A percentile compares a stretch with the other conserved stretches of the same genome.
Conservation (phyloP, 2,113 vertebrate genomes). For the Mirza zaza region DNA sequence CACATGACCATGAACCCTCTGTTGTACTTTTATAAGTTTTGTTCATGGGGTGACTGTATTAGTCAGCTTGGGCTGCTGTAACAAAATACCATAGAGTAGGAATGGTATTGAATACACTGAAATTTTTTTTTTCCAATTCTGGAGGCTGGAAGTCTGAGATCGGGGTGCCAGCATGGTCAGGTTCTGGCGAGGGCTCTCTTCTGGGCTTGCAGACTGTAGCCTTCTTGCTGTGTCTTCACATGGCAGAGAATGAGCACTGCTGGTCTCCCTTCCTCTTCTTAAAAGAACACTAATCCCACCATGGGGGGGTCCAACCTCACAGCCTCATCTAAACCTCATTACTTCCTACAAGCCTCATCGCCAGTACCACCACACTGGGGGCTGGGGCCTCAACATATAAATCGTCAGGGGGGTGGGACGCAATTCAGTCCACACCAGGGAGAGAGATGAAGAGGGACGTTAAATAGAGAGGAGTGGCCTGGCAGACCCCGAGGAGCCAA, state of each 20-base stretch:
- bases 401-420: neutral
- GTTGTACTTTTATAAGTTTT: conserved; percentile 13
- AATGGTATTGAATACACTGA: neutral
- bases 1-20: conserved; percentile 29
- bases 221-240: neutral
- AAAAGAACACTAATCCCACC: neutral
- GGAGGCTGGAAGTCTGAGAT: neutral
- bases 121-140: neutral
- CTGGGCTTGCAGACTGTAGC: neutral
- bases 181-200: neutral
- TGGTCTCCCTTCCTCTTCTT: neutral
- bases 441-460: neutral
- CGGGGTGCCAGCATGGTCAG: too few species aligned
- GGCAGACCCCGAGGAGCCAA: neutral
- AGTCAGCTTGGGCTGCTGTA: neutral
- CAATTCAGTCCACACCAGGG: neutral
- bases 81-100: neutral
- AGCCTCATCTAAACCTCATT: neutral
- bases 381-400: neutral
- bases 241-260: neutral
- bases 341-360: neutral
- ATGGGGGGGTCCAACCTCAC: neutral
- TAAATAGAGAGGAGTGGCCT: neutral
- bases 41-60: neutral
- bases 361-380: neutral